Conservation (phyloP, 2,113 vertebrate genomes). For the Salminus brasiliensis region DNA sequence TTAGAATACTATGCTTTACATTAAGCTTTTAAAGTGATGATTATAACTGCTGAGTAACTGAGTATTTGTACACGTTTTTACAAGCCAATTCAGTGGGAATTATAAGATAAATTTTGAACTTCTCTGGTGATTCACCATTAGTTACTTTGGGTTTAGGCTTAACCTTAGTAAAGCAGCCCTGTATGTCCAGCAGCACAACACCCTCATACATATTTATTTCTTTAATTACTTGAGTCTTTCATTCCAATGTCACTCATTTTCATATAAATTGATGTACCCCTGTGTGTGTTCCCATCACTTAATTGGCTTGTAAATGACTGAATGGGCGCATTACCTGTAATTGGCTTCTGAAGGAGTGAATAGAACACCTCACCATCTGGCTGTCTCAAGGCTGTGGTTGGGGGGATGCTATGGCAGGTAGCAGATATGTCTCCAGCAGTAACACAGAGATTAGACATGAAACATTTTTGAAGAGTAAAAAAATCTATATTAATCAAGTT, state of each 20-base stretch:
- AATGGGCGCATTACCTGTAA: not conserved
- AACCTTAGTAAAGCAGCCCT: not conserved
- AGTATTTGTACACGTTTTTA: not conserved
- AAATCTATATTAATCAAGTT: too few species aligned
- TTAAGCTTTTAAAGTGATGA: too few species aligned
- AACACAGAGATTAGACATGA: not conserved
- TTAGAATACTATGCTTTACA: not conserved
- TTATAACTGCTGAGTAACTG: not conserved
- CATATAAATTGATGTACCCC: constrained; percentile 21
- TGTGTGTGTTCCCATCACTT: constrained; percentile 17
- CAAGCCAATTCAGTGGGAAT: too few species aligned
- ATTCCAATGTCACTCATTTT: not conserved
- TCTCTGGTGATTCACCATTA: not conserved
- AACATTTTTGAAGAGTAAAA: too few species aligned
- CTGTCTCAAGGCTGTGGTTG: not conserved
- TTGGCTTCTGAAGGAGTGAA: constrained; percentile 17
- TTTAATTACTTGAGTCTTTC: constrained; percentile 3
- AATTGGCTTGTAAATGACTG: constrained; percentile 29
- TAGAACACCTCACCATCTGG: not conserved
- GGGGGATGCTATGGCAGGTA: not conserved
- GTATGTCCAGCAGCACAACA: not conserved
- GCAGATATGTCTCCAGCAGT: not conserved
- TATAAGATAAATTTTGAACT: not conserved
- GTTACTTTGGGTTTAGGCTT: not conserved
- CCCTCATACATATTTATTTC: not conserved